Percentiles rank a stretch among this genome's conserved stretches.
These are phyloP conservation scores for Saturnia japonica DNA, from an alignment of 2,888 invertebrate species.

Conservation along the genomic window DNA sequence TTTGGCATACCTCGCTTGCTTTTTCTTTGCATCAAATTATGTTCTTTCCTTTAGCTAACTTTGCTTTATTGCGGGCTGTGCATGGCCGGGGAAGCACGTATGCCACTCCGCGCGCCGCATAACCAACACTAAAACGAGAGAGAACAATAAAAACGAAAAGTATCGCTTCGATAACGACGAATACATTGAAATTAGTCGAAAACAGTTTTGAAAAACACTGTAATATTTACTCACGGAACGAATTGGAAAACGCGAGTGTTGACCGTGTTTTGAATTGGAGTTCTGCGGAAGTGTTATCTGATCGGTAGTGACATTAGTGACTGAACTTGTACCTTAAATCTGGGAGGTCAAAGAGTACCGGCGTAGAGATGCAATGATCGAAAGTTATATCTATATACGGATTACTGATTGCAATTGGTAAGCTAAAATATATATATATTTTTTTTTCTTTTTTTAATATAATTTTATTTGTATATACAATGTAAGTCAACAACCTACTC, in stretches of 20 bases:
- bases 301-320: constrained; percentile 39
- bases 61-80: constrained; percentile 58
- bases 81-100: constrained; percentile 65
- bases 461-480: not conserved
- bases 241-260: not conserved
- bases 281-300: constrained; percentile 18
- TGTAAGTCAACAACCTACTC: not conserved
- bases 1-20: constrained; percentile 33
- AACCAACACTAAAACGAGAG: constrained; percentile 40
- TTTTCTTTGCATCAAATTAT: constrained; percentile 40
- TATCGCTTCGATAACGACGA: not conserved
- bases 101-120: constrained; percentile 40
- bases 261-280: constrained; percentile 6
- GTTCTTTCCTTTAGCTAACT: constrained; percentile 27
- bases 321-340: constrained; percentile 50
- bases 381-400: constrained; percentile 33
- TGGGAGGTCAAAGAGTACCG: constrained; percentile 58
- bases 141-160: constrained; percentile 38
- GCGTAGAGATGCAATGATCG: constrained; percentile 39
- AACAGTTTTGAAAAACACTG: not conserved
- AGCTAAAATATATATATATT: constrained; percentile 32
- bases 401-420: constrained; percentile 42
- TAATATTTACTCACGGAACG: not conserved
- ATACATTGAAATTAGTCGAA: not conserved
- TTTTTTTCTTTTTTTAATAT: not conserved